Base-by-base conservation (phyloP, 1,140 invertebrate genomes). In the Medauroidea extradentata region DNA sequence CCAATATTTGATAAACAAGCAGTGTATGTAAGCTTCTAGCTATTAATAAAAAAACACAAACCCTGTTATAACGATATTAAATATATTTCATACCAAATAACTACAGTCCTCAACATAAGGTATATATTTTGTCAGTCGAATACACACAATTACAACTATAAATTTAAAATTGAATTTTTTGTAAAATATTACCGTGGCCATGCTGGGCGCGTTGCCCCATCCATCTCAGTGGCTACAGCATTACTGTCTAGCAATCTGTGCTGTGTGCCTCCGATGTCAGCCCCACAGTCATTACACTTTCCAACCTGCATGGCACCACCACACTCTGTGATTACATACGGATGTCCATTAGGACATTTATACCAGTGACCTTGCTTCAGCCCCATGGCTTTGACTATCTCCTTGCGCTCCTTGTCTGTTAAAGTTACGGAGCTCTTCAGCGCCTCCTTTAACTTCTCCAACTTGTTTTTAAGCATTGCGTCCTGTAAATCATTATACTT, bases 321-420 rank as follows among this genome's bases (percentile, higher is more conserved):
- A 70, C 88, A 90, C 18, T 89, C 83, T 2, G 73, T 79, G 62
- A 90, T 88, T 24, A 73, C 78, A 68, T 90, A 90, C 49, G 80
- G 70, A 68, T 90, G 88, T 3, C 87, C 87, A 70, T 89, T 88
- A 1, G 80, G 84, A 73, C 89, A 91, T 67, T 85, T 85, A 65
- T 74, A 90, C 88, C 88, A 91, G 70, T 86, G 84, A 0, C 88
- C 88, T 59, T 78, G 72, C 18, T 61, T 69, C 2, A 85, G 66
- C 1, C 75, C 78, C 63, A 89, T 80, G 0, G 85, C 86, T 69
- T 75, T 70, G 0, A 88, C 73, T 52, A 90, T 83, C 68, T 81
- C 64, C 39, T 73, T 62, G 53, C 74, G 74, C 71, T 89, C 86
- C 42, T 71, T 57, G 18, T 82, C 76, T 4, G 70, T 75, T 2